Conservation (phyloP, 2,888 invertebrate species). For the Unio delphinus region DNA sequence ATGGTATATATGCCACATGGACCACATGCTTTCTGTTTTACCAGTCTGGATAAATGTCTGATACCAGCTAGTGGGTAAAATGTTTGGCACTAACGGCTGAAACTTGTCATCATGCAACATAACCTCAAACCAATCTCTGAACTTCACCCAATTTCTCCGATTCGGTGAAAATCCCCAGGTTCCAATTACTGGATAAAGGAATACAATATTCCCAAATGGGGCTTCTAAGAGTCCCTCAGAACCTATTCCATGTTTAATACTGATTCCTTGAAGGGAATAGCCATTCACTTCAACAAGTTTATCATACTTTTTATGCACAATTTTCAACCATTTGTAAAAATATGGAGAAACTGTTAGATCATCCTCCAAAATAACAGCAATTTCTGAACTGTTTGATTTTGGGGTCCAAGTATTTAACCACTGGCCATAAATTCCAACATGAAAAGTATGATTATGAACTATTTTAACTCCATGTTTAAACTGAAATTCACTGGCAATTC, state of each 20-base stretch:
- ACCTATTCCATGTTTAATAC: slow-evolving; percentile 37
- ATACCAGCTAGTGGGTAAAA: slow-evolving; percentile 54
- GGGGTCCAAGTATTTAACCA: slow-evolving; percentile 57
- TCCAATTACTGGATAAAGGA: slow-evolving; percentile 51
- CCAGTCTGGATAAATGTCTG: slow-evolving; percentile 27
- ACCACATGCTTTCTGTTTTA: slow-evolving; percentile 54
- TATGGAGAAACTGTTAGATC: slow-evolving; percentile 56
- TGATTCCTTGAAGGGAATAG: slow-evolving; percentile 45
- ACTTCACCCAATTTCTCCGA: slow-evolving; percentile 40
- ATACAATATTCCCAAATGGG: slow-evolving; percentile 33
- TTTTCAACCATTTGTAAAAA: slow-evolving; percentile 55
- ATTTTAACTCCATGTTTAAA: slow-evolving; percentile 32
- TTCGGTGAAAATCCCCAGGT: slow-evolving; percentile 60
- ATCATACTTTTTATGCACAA: slow-evolving; percentile 51
- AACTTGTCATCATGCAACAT: slow-evolving; percentile 29
- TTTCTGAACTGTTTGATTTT: slow-evolving; percentile 38
- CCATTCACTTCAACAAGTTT: slow-evolving; percentile 39
- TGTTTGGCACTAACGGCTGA: slow-evolving; percentile 49
- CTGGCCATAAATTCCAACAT: slow-evolving; percentile 46
- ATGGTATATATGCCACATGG: slow-evolving; percentile 62
- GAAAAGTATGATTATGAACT: slow-evolving; percentile 26
- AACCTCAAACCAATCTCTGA: slow-evolving; percentile 42
- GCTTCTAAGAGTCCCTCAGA: slow-evolving; percentile 10
- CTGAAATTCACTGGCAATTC: slow-evolving; percentile 18
- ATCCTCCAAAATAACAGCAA: slow-evolving; percentile 60